Conservation (phyloP, 1,140 invertebrate species). For the Himalopsyche phryganea region DNA sequence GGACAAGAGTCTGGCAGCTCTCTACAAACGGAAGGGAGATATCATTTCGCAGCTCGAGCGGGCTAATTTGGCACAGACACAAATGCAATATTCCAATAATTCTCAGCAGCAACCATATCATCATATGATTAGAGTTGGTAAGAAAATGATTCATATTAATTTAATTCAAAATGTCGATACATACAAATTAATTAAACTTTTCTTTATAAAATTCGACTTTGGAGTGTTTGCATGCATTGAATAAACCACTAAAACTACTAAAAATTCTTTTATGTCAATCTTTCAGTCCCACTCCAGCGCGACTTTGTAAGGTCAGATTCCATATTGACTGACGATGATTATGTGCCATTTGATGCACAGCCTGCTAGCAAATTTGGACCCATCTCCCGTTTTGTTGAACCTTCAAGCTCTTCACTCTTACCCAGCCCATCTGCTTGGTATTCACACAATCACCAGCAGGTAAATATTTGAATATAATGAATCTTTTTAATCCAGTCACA, state of each 20-base stretch:
- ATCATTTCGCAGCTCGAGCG: conserved; percentile 66
- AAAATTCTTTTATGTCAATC: too few relatives aligned
- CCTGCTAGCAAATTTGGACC: conserved; percentile 74
- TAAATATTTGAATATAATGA: conserved; percentile 17
- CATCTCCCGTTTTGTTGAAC: conserved; percentile 59
- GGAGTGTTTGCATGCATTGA: too few relatives aligned
- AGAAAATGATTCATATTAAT: not conserved
- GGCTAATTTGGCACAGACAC: conserved; percentile 52
- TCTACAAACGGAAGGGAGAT: conserved; percentile 64
- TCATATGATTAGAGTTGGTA: conserved; percentile 9
- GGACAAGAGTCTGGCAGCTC: conserved; percentile 14
- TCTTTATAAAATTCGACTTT: too few relatives aligned
- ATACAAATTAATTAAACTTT: too few relatives aligned
- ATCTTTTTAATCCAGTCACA: too few relatives aligned
- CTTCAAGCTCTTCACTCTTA: conserved; percentile 11
- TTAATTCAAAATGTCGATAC: not conserved
- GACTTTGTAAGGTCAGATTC: conserved; percentile 61
- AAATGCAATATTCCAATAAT: conserved; percentile 40
- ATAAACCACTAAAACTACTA: too few relatives aligned
- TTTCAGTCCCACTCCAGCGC: conserved; percentile 32
- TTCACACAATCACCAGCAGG: conserved; percentile 39
- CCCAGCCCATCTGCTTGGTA: conserved; percentile 8
- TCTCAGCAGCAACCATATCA: conserved; percentile 1
- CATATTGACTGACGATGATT: conserved; percentile 66
- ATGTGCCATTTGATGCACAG: conserved; percentile 71